These are phyloP conservation scores for Heterochromis multidens DNA, from an alignment of 2,113 vertebrate genomes.

Conservation along the genomic window DNA sequence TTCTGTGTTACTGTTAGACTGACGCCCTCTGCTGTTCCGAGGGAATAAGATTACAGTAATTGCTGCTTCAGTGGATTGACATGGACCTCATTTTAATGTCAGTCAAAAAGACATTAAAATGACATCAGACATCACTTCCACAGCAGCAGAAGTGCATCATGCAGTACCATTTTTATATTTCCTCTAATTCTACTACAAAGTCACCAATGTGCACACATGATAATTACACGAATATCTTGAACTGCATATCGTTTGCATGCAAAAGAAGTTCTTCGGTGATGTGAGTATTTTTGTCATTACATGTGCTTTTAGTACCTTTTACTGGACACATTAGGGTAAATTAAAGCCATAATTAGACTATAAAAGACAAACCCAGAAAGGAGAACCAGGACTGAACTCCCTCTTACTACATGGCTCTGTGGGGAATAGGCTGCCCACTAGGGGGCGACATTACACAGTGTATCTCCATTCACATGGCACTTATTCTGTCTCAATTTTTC, in stretches of 20 bases:
- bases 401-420: background rate
- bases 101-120: background rate
- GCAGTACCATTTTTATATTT: background rate
- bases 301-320: background rate
- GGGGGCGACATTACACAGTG: slow-evolving; percentile 55
- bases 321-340: background rate
- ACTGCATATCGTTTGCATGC: background rate
- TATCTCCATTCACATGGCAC: background rate
- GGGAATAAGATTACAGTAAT: background rate
- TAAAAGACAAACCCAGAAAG: background rate
- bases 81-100: background rate
- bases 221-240: background rate
- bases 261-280: background rate
- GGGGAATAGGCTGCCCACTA: slow-evolving; percentile 34
- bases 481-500: background rate
- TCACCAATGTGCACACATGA: background rate
- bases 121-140: background rate
- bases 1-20: slow-evolving; percentile 2
- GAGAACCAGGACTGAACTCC: background rate
- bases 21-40: slow-evolving; percentile 54
- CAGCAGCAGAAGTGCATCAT: background rate
- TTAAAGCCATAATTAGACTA: background rate
- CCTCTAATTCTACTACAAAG: background rate
- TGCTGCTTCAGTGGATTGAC: background rate
- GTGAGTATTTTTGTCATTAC: background rate